These are phyloP conservation scores for Drosophila kuntzei DNA, from an alignment of 2,888 invertebrate species.

Conservation along the genomic window DNA sequence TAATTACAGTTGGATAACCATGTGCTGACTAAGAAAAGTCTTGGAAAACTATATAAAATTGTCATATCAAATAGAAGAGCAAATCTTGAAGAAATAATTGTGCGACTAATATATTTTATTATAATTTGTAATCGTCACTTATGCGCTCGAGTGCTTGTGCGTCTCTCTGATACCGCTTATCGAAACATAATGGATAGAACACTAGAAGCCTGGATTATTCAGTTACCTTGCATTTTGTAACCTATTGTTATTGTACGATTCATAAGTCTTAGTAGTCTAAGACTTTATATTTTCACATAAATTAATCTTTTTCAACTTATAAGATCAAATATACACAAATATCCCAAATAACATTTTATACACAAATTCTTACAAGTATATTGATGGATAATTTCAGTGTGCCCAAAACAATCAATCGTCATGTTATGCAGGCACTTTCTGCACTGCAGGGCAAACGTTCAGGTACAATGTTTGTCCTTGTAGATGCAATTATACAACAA, in stretches of 20 bases:
- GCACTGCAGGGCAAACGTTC: background rate
- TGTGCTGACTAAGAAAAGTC: background rate
- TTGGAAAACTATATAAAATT: background rate
- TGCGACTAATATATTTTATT: no score
- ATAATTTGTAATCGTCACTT: no score
- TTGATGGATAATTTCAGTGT: slow-evolving; percentile 28
- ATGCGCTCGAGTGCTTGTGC: no score
- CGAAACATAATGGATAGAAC: no score
- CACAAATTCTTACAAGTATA: background rate
- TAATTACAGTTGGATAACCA: background rate
- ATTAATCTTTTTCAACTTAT: background rate
- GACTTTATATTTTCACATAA: background rate
- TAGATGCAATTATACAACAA: background rate
- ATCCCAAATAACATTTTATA: background rate
- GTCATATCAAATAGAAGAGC: background rate
- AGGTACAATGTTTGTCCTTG: slow-evolving; percentile 1
- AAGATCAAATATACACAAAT: background rate
- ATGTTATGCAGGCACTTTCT: slow-evolving; percentile 17
- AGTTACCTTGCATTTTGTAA: no score
- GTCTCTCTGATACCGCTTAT: no score
- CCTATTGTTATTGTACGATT: no score
- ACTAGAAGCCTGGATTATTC: no score
- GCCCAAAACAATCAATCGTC: slow-evolving; percentile 3
- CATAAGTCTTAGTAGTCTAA: background rate
- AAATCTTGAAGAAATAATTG: background rate